Base-by-base conservation (phyloP, 2,888 invertebrate genomes). In the Eucera pruinosa region DNA sequence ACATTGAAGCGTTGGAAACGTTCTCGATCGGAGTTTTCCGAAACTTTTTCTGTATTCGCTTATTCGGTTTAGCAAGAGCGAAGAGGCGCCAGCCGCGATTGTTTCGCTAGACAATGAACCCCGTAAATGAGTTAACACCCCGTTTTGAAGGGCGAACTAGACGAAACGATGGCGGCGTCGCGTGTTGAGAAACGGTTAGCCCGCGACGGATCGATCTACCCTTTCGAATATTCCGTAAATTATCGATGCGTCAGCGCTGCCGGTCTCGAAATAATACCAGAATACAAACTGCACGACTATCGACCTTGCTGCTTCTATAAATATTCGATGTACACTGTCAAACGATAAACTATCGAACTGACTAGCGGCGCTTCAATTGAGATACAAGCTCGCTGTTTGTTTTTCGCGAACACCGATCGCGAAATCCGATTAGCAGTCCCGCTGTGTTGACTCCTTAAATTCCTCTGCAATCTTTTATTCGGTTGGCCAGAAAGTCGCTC, bases 61-160 rank as follows among this genome's bases (percentile, higher is more conserved):
- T 18, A 27, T 20, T 15, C 15, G 23, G 2, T 5, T 41, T 33
- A 60, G 39, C 45, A 30, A 30, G 30, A 18, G 18, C 47, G 41
- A 33, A 33, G 48, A 50, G 23, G 18, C 33, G 25, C 2, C 30
- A 45, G 20, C 41, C 43, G 36, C 68, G 68, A 68, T 60, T 67
- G 60, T 72, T 52, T 58, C 52, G 60, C 23, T 3, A 39, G 68
- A 43, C 73, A 61, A 55, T 43, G 41, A 36, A 7, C n/a, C 2
- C 30, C 1, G 45, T 54, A 18, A 68, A 72, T 52, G 54, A 72
- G 39, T 72, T 54, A 68, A 23, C 20, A 36, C 6, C 25, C 20
- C 36, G 52, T 30, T 6, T 6, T 43, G 52, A 54, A 54, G 30
- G 33, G 18, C 13, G 9, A 13, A 6, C 13, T 20, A 3, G 20